Evolutionary conservation across 2,113 vertebrate genomes (phyloP).

Genomic region (Antechinus stuartii): DNA sequence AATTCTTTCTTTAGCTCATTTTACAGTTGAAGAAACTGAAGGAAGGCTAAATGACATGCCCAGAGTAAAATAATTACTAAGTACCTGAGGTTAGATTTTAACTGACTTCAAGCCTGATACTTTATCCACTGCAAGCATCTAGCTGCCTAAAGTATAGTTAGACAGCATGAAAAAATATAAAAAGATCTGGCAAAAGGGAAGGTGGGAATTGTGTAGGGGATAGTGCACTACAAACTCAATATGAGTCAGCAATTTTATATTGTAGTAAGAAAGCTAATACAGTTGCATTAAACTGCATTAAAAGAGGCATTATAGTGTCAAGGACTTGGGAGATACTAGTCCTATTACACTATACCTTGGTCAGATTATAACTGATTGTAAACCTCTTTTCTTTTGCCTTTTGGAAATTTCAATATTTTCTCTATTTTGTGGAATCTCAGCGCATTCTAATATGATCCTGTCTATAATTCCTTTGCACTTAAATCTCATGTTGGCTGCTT

Average conservation of each 20-base stretch:
- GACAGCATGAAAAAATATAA: background rate
- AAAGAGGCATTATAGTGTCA: background rate
- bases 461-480: background rate
- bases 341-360: background rate
- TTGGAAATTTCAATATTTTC: background rate
- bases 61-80: too few species aligned
- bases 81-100: background rate
- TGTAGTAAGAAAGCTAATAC: background rate
- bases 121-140: background rate
- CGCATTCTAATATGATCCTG: background rate
- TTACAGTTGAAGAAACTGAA: background rate
- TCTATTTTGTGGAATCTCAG: background rate
- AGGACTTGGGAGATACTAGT: background rate
- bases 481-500: background rate
- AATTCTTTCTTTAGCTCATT: background rate
- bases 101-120: background rate
- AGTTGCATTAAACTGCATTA: background rate
- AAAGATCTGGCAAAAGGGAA: background rate
- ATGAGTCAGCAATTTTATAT: background rate
- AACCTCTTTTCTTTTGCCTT: background rate
- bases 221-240: background rate
- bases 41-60: background rate
- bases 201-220: background rate
- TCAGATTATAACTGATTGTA: background rate
- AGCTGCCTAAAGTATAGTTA: background rate